Conservation (phyloP, 1,140 invertebrate genomes). For the Scaptomyza graminum region DNA sequence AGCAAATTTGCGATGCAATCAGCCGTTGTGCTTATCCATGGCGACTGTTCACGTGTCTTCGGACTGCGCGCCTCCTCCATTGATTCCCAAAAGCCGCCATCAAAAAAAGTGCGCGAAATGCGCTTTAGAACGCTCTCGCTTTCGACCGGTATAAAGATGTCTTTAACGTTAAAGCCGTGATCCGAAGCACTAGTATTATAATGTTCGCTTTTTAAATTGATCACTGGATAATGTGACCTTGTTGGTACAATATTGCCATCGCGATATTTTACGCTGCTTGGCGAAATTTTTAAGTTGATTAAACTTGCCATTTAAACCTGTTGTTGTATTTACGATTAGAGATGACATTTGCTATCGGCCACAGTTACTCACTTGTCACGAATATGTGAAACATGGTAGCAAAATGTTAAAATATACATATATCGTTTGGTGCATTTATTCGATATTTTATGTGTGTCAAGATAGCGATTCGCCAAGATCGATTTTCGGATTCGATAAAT, state of each 20-base stretch:
- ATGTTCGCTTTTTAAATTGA: slow-evolving; percentile 49
- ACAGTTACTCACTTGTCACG: too few relatives aligned
- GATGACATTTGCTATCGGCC: not conserved
- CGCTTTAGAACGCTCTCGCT: slow-evolving; percentile 84
- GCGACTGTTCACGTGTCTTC: slow-evolving; percentile 78
- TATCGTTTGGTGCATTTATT: too few relatives aligned
- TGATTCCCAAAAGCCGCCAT: slow-evolving; percentile 86
- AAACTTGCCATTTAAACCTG: slow-evolving; percentile 58
- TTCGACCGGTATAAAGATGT: slow-evolving; percentile 81
- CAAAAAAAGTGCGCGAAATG: slow-evolving; percentile 84
- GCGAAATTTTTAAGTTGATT: slow-evolving; percentile 59
- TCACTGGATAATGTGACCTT: slow-evolving; percentile 46
- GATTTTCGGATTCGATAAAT: too few relatives aligned
- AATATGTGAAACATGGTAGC: too few relatives aligned
- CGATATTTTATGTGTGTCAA: too few relatives aligned
- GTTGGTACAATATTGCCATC: slow-evolving; percentile 28
- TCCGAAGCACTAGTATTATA: slow-evolving; percentile 14
- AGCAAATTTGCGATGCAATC: slow-evolving; percentile 68
- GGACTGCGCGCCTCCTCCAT: slow-evolving; percentile 83
- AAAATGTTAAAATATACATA: too few relatives aligned
- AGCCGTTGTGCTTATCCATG: slow-evolving; percentile 75
- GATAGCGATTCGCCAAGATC: too few relatives aligned
- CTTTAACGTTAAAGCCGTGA: slow-evolving; percentile 26
- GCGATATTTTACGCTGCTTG: slow-evolving; percentile 12
- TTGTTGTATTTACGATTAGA: not conserved